Evolutionary conservation across 2,113 vertebrate genomes (phyloP).

Genomic region (Empidonax alnorum): DNA sequence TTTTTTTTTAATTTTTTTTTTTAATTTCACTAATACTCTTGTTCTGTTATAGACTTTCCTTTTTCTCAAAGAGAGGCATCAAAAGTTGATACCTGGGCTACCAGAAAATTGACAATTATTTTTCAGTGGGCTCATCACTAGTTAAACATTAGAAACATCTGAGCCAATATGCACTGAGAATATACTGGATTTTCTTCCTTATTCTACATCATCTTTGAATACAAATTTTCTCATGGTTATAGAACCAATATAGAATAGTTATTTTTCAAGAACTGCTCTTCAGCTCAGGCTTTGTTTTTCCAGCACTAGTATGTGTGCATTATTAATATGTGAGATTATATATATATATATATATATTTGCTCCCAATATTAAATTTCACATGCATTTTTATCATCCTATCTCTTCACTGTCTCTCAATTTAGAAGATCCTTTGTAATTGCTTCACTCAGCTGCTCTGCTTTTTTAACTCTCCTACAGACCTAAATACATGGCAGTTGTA

Average conservation of each 20-base stretch:
- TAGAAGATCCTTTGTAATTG: not conserved
- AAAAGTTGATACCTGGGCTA: not conserved
- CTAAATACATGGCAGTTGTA: not conserved
- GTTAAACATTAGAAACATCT: not conserved
- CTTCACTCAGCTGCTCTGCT: not conserved
- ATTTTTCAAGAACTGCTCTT: not conserved
- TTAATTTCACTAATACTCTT: not conserved
- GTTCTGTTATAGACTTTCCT: not conserved
- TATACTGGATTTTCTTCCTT: not conserved
- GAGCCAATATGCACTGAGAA: not conserved
- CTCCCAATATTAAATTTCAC: constrained; percentile 19
- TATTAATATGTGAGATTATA: not conserved
- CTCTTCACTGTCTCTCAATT: not conserved
- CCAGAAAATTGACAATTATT: not conserved
- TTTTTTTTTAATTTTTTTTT: too few species aligned
- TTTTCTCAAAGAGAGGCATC: not conserved
- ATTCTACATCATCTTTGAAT: not conserved
- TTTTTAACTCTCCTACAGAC: not conserved
- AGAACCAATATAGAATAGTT: not conserved
- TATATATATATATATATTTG: not conserved
- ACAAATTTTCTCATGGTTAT: not conserved
- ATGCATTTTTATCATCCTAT: not conserved
- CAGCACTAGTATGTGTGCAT: not conserved
- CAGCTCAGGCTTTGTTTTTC: not conserved
- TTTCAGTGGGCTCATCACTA: not conserved